Evolutionary conservation across 2,797 vertebrate species (phyloP), one percentile per base, ranked within the genome.

Genomic region (Clarias laeviceps): DNA sequence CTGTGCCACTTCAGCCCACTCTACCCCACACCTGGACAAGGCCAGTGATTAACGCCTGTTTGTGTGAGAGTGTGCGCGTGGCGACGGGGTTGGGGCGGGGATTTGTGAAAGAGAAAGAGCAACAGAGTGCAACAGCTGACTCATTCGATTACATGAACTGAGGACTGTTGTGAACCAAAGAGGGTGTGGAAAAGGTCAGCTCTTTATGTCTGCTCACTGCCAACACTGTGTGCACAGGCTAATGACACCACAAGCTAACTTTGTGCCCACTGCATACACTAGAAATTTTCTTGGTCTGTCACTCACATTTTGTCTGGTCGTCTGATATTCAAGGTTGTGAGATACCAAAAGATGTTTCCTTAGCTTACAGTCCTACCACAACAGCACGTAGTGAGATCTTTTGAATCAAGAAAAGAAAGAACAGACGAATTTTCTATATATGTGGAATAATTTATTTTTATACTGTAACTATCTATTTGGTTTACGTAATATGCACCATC

Each of bases 161-260:
- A 78, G 86, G 80, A 88, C 88, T 89, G 82, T 87, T 89, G 82
- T 84, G 83, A 89, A 88, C 84, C 91, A 91, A 91, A 87, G 84
- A 88, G 89, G 85, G 87, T 84, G 86, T 74, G 82, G 81, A 87
- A 91, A 87, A 92, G 88, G 89, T 89, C 88, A 89, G 61, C 74
- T 89, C 88, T 91, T 84, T 82, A 86, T 77, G 82, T 87, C 64
- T 85, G 61, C 84, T 77, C 72, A 59, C 82, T 73, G 62, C 79
- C 80, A 61, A 83, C 82, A 70, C 77, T 64, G 45, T 29, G 4
- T 34, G 9, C 80, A 29, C 76, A 82, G 72, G 83, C 82, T 64
- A 80, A 83, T 34, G 84, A 84, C 80, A 70, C 90, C 87, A 87
- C 79, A 77, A 84, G 61, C 77, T 54, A 80, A 85, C 64, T 2